Base-by-base conservation (phyloP, 2,888 invertebrate species). In the Phyto melanocephala region DNA sequence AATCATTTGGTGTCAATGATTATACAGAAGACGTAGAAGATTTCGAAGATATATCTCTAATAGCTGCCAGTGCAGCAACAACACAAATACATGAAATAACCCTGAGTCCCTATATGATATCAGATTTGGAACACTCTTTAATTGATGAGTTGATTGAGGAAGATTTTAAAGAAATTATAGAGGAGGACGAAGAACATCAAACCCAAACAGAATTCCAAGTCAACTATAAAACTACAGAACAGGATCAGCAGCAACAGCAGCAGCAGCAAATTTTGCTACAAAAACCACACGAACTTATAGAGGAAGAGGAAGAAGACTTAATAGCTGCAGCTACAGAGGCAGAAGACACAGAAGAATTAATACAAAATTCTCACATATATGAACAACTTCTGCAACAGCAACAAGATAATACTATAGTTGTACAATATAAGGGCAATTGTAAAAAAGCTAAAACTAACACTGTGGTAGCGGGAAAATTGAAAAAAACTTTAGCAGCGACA, bases 141-240 rank as follows among this genome's bases (percentile, higher is more conserved):
- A 72, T 81, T 20, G 79, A 79, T 35, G 82, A 82, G 33, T 79
- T 82, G 52, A 82, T 82, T 22, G 79, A 82, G 20, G 82, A 79
- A 28, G 71, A 79, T 62, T 72, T 75, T 33, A 81, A 77, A 35
- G 78, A 81, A 33, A 68, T 79, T 58, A 79, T 82, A 13, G 81
- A 82, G 40, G 79, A 79, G 37, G 70, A 65, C 24, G 82, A 79
- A 65, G 77, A 77, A 22, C 13, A 28, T 28, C 28, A 72, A 15
- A 60, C 58, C 24, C 15, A 62, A 33, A 28, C 33, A 33, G 63
- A 68, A 56, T 70, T 37, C 28, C 56, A 70, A 54, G 42, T 42
- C 63, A 33, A 42, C 7, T 54, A 33, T 15, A 52, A 52, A 40
- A 40, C 62, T 0, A 56, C 40, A 33, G 40, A 63, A 22, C 42